Percentiles rank a stretch among this genome's conserved stretches.
Conservation (phyloP, 2,797 vertebrate species). For the Sebastes hopkinsi region DNA sequence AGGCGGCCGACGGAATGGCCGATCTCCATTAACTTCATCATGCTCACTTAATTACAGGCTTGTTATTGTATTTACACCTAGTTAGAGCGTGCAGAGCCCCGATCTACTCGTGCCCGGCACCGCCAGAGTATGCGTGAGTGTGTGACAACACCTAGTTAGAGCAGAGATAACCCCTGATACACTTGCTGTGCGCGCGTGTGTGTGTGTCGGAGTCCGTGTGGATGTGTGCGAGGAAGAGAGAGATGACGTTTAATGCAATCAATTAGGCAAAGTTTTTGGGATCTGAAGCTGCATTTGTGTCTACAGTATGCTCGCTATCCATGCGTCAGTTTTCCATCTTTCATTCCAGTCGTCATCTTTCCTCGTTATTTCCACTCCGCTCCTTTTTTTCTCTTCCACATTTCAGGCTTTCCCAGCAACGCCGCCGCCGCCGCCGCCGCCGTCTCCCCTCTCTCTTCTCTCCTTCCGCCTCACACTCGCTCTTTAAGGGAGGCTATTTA, state of each 20-base stretch:
- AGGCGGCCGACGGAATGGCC: slow-evolving; percentile 99
- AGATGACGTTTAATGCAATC: not conserved
- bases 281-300: not conserved
- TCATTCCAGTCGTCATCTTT: slow-evolving; percentile 4
- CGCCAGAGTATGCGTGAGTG: slow-evolving; percentile 67
- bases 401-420: slow-evolving; percentile 27
- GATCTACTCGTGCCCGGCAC: slow-evolving; percentile 90
- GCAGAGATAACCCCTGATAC: slow-evolving; percentile 74
- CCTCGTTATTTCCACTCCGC: not conserved
- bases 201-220: not conserved
- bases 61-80: slow-evolving; percentile 99
- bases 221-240: not conserved
- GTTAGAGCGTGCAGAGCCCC: slow-evolving; percentile 99
- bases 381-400: not conserved
- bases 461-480: slow-evolving; percentile 41
- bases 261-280: not conserved
- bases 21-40: slow-evolving; percentile 99
- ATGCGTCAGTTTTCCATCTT: not conserved
- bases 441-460: slow-evolving; percentile 14
- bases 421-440: not conserved
- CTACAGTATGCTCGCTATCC: slow-evolving; percentile 3
- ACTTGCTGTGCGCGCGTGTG: slow-evolving; percentile 53
- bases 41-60: slow-evolving; percentile 99
- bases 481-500: slow-evolving; percentile 93
- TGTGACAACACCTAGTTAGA: slow-evolving; percentile 81